Base-by-base conservation (phyloP, 2,113 vertebrate species). In the Poicephalus meyeri region DNA sequence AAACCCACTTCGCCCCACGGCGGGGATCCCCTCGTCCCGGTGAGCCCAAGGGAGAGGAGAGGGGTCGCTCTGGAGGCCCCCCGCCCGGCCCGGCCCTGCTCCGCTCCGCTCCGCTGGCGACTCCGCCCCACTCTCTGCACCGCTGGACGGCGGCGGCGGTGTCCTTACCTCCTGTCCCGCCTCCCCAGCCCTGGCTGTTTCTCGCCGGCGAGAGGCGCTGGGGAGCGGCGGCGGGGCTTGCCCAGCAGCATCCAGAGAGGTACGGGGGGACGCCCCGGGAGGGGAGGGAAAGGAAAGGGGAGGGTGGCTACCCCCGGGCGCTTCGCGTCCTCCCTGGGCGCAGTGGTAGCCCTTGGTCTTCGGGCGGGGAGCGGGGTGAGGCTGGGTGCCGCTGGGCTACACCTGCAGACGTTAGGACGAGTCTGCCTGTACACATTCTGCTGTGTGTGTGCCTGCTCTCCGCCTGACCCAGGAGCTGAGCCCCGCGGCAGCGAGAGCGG, bases 11-110 rank as follows among this genome's bases (percentile, higher is more conserved):
- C 21, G 14, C 56, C 13, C 33, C 13, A n/a, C 56, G 21, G 35
- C 15, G 24, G 24, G 35, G 24, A 26, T 24, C 58, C 10, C n/a
- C 9, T 23, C 20, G 21, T 13, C 13, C 9, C 20, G 4, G 9
- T 10, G 13, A 7, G 6, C 9, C 23, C 50, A 35, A 44, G 9
- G 15, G 42, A 15, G 37, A 7, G 35, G 11, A 24, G 33, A 5
- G 19, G 10, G 19, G 26, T 12, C 0, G 3, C 42, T 12, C 19
- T 4, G 8, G 29, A 29, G 33, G 6, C 4, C 13, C 52, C 50
- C 47, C 39, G 21, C 50, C 47, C 24, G 15, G 3, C 25, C 24
- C 19, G 6, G 53, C 16, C 17, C 11, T 12, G 17, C 56, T 47
- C 11, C 14, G 17, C 55, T 47, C 29, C 14, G 17, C 56, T 47